Base-by-base conservation (phyloP, 2,888 invertebrate species). In the Cataglyphis livida region DNA sequence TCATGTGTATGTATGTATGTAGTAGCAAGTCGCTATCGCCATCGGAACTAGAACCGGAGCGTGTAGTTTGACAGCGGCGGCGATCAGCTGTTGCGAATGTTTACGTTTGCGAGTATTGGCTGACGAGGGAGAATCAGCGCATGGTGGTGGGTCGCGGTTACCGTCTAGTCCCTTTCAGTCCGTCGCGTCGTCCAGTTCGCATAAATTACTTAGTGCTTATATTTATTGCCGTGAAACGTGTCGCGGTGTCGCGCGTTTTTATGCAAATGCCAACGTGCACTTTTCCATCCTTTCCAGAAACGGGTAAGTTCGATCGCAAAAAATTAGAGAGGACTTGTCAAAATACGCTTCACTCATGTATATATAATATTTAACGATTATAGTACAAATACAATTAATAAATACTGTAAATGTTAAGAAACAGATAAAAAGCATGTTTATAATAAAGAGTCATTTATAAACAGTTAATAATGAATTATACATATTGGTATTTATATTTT, bases 41-140 rank as follows among this genome's bases (percentile, higher is more conserved):
- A 32, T 18, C 12, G 21, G 15, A 38, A n/a, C n/a, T 41, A 65
- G 44, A 79, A 59, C 35, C 73, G 21, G 59, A 79, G 32, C 71
- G 41, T 32, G 32, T 41, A 75, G 51, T 66, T 51, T 28, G 62
- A 41, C 51, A 64, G 38, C 74, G 70, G 75, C 28, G 48, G 61
- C 61, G 87, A 92, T 92, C 91, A 92, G 92, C 92, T 92, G 91
- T 90, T 83, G 82, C 84, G 84, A 68, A 81, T 92, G 91, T 92
- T 92, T 92, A 92, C 92, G 91, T 92, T 92, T 78, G 87, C 82
- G 70, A 76, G 76, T 54, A 86, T 87, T 88, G 85, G 35, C 44
- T 75, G 73, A 84, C 85, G 83, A 66, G 71, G 87, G 79, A 84
- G 84, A 83, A 82, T 35, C 81, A 62, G 70, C 85, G 86, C 57